These are phyloP conservation scores for Todiramphus saurophagus DNA, from an alignment of 2,113 vertebrate genomes.

Conservation along the genomic window DNA sequence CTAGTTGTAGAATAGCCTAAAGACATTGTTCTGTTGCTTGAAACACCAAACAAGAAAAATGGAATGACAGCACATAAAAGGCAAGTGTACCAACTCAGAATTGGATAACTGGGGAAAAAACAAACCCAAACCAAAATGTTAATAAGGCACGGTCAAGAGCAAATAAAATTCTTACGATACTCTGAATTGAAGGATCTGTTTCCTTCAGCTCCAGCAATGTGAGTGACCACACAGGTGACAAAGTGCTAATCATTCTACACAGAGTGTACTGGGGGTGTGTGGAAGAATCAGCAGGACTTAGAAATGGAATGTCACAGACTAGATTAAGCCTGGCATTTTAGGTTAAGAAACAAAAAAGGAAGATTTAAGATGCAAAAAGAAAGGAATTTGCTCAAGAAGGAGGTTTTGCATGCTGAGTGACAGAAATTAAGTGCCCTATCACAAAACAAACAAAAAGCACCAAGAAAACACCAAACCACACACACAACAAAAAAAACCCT, in stretches of 20 bases:
- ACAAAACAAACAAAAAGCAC: background rate
- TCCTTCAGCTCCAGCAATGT: background rate
- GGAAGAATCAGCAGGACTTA: background rate
- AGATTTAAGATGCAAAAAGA: background rate
- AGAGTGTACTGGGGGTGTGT: background rate
- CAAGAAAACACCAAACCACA: background rate
- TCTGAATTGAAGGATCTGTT: background rate
- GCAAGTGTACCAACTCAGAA: background rate
- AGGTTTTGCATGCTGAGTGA: background rate
- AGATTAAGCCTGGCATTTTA: background rate
- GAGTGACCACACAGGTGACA: background rate
- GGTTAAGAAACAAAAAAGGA: background rate
- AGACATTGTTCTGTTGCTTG: background rate
- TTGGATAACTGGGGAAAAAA: fast-evolving
- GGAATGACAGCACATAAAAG: background rate
- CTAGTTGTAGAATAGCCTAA: background rate
- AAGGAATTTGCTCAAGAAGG: background rate
- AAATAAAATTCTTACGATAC: background rate
- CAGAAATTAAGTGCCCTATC: background rate
- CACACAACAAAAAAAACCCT: too few relatives aligned
- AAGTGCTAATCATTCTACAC: background rate
- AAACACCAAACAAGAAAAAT: background rate
- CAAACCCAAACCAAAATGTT: background rate
- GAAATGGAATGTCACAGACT: background rate
- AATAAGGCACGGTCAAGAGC: background rate